Evolutionary conservation across 2,888 invertebrate genomes (phyloP), one percentile per base, ranked within the genome.

Genomic region (Dicycla oo): DNA sequence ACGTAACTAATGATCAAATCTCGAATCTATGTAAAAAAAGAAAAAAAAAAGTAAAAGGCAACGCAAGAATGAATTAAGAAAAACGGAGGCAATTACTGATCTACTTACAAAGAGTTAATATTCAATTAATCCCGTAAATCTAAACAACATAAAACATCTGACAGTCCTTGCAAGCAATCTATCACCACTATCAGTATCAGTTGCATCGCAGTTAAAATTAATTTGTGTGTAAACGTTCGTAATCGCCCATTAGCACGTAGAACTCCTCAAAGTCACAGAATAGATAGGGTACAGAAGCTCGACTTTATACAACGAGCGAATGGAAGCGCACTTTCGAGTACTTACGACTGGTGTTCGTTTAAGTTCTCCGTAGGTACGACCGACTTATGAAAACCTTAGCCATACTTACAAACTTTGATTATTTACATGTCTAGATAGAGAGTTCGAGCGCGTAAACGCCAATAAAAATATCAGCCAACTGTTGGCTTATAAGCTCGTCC

Each of bases 141-240:
- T 30, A 30, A 53, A 23, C 30, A 56, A 10, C 18, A 49, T 47
- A 26, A 51, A 78, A 51, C n/a, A 56, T 30, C 13, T 30, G 30
- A 6, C 34, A 26, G 13, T 56, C 10, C 8, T 38, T 49, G 30
- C 38, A 53, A 43, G 20, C 56, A 23, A 75, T 81, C 23, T 34
- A 73, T 84, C 73, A 74, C 11, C 23, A 18, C 47, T 73, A 84
- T 64, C 80, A 61, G 73, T 58, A 74, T 69, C 45, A 67, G 53
- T 72, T 76, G 68, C 67, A 65, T 66, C n/a, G 71, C 71, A 58
- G 70, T 84, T 78, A 73, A 78, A 81, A 81, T 82, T 82, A 81
- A 83, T 84, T 82, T 80, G 85, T 82, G 73, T 73, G 73, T 80
- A 73, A 80, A 77, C 75, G 77, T 77, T 75, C 13, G 73, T 84